These are phyloP conservation scores for Lasiurus borealis DNA, from an alignment of 2,113 vertebrate genomes.

Conservation along the genomic window DNA sequence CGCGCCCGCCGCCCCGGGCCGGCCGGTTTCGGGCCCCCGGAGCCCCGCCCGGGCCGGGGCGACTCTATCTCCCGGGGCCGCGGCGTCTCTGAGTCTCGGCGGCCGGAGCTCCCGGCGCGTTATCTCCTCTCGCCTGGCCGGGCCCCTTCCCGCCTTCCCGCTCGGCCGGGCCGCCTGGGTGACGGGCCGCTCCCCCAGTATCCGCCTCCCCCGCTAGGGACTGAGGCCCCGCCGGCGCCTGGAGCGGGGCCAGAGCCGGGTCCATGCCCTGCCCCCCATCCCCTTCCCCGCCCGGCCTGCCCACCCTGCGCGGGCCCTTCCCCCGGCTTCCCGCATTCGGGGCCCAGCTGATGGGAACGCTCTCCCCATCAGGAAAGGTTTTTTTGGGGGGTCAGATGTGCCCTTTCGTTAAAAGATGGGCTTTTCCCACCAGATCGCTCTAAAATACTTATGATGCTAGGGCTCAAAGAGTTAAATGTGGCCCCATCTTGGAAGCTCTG, in stretches of 20 bases:
- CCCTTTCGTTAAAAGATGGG: slow-evolving; percentile 48
- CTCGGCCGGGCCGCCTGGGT: not conserved
- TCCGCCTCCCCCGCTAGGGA: not conserved
- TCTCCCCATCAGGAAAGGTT: not conserved
- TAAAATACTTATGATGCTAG: not conserved
- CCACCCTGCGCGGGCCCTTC: no score
- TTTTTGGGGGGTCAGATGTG: not conserved
- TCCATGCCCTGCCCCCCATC: not conserved
- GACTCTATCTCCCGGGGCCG: slow-evolving; percentile 49
- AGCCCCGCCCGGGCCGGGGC: not conserved
- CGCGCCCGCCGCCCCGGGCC: not conserved
- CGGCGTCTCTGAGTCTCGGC: slow-evolving; percentile 74
- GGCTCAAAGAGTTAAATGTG: not conserved
- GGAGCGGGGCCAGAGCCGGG: not conserved
- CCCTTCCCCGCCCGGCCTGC: not conserved
- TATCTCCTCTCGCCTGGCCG: slow-evolving; percentile 51
- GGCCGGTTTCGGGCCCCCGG: not conserved
- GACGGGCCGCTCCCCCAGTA: slow-evolving; percentile 54
- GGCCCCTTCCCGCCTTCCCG: slow-evolving; percentile 67
- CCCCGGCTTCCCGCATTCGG: not conserved
- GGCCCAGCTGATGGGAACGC: not conserved
- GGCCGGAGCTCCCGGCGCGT: slow-evolving; percentile 38
- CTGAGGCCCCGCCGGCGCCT: not conserved
- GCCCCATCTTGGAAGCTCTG: not conserved
- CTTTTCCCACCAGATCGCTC: not conserved